Conservation (phyloP, 2,797 vertebrate genomes). For the Coracias cyanogaster region DNA sequence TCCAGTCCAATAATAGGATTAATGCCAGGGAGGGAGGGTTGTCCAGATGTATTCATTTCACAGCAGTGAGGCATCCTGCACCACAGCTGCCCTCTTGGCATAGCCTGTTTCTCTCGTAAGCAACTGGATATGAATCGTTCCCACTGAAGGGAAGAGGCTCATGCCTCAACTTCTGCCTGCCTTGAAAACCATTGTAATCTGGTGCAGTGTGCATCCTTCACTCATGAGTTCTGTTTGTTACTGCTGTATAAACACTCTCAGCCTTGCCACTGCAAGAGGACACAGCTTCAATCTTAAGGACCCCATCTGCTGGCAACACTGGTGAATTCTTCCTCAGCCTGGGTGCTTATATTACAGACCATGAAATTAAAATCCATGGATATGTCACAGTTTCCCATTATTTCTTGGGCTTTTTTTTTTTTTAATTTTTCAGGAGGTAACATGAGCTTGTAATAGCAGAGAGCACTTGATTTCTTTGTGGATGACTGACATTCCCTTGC, state of each 20-base stretch:
- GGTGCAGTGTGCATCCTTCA: fast-evolving
- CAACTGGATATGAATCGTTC: fast-evolving
- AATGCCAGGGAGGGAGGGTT: neutral
- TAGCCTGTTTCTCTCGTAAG: neutral
- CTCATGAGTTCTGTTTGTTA: neutral
- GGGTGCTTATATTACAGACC: fast-evolving
- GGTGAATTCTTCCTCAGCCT: neutral
- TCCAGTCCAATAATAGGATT: neutral
- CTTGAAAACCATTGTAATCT: neutral
- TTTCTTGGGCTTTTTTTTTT: neutral
- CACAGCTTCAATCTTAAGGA: neutral
- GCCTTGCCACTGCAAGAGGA: fast-evolving
- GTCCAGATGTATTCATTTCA: neutral
- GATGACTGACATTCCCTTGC: neutral
- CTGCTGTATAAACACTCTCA: fast-evolving
- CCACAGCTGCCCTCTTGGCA: neutral
- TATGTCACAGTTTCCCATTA: neutral
- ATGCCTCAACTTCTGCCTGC: neutral
- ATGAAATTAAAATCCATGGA: neutral
- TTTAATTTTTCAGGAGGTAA: neutral
- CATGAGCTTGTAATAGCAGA: neutral
- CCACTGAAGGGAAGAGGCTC: neutral
- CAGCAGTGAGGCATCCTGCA: neutral
- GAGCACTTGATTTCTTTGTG: neutral
- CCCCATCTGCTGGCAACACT: conserved; percentile 17